A percentile compares a stretch with the other conserved stretches of the same genome.
phyloP scores from a whole-genome alignment of 2,888 invertebrate genomes.

The Galerucella calmariensis region DNA sequence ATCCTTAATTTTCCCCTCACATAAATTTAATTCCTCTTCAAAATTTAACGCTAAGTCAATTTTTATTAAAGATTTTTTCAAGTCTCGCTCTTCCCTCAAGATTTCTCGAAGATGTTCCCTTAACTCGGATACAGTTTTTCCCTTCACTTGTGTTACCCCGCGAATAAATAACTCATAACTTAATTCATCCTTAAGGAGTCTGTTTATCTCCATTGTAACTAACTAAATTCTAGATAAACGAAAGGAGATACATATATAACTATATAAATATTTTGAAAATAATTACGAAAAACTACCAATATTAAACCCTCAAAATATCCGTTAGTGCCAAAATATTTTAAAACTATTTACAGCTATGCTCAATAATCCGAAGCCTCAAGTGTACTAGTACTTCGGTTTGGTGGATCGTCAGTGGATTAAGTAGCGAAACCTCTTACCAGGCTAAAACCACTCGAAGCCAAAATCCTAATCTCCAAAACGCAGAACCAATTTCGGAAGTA shows the following conservation, averaged over 20 bases:
- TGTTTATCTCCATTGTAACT: background rate
- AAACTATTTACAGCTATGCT: background rate
- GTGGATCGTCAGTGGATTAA: no score
- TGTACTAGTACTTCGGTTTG: background rate
- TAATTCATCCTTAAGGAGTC: no score
- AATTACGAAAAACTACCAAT: no score
- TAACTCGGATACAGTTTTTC: background rate
- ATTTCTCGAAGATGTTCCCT: background rate
- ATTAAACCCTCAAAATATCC: background rate
- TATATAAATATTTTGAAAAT: no score
- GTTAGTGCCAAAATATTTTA: background rate
- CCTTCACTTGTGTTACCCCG: no score
- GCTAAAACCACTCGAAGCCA: no score
- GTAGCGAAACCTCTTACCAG: no score
- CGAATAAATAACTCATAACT: no score
- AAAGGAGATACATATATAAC: background rate
- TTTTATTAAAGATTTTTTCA: background rate
- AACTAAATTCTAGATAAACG: no score
- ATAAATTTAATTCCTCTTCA: background rate
- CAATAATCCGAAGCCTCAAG: background rate
- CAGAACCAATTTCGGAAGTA: no score
- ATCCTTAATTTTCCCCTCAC: background rate
- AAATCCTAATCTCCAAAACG: no score
- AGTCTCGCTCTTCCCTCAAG: background rate
- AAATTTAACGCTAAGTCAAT: background rate